Base-by-base conservation (phyloP, 2,113 vertebrate genomes). In the Oenanthe melanoleuca region DNA sequence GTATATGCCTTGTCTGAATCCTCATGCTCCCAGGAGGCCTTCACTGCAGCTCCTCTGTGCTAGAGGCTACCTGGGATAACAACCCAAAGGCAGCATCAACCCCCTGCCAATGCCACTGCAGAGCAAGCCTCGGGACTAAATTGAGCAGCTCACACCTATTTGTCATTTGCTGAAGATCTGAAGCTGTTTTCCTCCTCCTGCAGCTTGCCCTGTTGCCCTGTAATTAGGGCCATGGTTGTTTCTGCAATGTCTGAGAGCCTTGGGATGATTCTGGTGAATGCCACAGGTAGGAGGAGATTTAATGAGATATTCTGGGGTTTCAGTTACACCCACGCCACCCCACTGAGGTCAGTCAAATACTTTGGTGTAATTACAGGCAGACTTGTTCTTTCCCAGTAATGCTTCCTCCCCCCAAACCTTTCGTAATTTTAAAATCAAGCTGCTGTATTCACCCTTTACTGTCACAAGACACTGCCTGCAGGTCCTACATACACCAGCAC, bases 291-390 rank as follows among this genome's bases (percentile, higher is more conserved):
- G 86, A 92, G 64, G 70, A 92, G 79, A 67, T 89, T 93, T 91
- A 84, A 93, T 66, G 49, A 91, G 37, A 29, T 75, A 69, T 71
- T 84, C 57, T 64, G 64, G 61, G 31, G 34, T 86, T 84, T 84
- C 69, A 81, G 72, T 56, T 87, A 78, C 2, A 0, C 52, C 72
- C 82, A 71, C 13, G 0, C 19, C 38, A 89, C 31, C 69, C 53
- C 1, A 2, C 44, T 60, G 77, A 91, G 55, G 38, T 33, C 86
- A 83, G 79, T 42, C 55, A 88, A 61, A 77, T 86, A 63, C 52
- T 83, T 44, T 49, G 15, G 24, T 42, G 28, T 86, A 87, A 95
- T 88, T 92, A 91, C 31, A 91, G 77, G 70, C 65, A 79, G 53
- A 47, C 25, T 82, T 71, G 77, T 75, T 84, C 34, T 80, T 83